Evolutionary conservation across 1,140 invertebrate species (phyloP).

Genomic region (Odontomachus brunneus): DNA sequence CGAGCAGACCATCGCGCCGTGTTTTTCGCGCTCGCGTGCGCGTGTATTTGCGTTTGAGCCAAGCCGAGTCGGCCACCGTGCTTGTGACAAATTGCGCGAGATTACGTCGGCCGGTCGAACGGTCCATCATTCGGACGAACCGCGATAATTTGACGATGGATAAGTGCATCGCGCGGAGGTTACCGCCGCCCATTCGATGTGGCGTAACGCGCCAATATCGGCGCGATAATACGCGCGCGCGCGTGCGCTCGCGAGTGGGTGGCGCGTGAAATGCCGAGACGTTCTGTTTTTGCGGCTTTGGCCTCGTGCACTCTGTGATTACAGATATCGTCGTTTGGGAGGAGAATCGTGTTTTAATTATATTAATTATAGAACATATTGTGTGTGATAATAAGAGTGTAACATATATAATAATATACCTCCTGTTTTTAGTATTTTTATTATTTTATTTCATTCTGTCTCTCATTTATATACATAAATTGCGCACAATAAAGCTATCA

Average conservation of each 20-base stretch:
- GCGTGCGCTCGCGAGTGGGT: background rate
- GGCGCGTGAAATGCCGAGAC: background rate
- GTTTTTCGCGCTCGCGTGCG: constrained; percentile 55
- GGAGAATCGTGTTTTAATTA: too few relatives aligned
- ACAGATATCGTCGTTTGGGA: too few relatives aligned
- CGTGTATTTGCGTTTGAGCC: background rate
- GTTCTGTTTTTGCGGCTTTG: too few relatives aligned
- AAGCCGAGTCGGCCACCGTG: constrained; percentile 4
- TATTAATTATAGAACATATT: too few relatives aligned
- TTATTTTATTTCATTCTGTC: too few relatives aligned
- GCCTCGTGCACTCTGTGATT: too few relatives aligned
- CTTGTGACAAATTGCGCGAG: constrained; percentile 70
- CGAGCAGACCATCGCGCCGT: constrained; percentile 31
- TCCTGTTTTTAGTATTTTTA: too few relatives aligned
- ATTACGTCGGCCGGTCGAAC: constrained; percentile 60
- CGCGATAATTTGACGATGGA: constrained; percentile 71
- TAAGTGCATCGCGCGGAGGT: constrained; percentile 52
- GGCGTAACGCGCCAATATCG: constrained; percentile 34
- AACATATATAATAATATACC: too few relatives aligned
- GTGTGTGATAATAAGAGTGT: too few relatives aligned
- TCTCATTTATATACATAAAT: too few relatives aligned
- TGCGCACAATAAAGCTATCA: too few relatives aligned
- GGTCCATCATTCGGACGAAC: constrained; percentile 71
- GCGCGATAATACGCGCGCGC: constrained; percentile 18
- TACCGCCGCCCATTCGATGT: constrained; percentile 40